Conservation (phyloP, 2,797 vertebrate genomes). For the Phrynocephalus guinanensis region DNA sequence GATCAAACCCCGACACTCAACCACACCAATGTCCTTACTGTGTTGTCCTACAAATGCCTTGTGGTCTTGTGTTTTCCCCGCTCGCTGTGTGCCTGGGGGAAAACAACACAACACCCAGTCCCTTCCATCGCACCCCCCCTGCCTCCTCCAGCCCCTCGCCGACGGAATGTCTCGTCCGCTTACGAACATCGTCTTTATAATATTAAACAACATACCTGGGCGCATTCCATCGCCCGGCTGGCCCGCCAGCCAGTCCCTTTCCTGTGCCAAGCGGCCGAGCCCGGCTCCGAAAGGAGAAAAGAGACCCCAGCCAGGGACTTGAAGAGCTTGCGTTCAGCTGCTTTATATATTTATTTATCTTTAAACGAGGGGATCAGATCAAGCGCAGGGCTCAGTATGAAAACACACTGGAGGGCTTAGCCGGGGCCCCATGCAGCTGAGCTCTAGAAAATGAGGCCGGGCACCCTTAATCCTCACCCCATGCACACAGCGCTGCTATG, state of each 20-base stretch:
- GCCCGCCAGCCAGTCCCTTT: slow-evolving; percentile 62
- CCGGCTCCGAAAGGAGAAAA: slow-evolving; percentile 30
- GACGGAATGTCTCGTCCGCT: slow-evolving; percentile 50
- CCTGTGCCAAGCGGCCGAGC: slow-evolving; percentile 58
- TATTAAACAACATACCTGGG: slow-evolving; percentile 65
- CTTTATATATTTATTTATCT: not conserved
- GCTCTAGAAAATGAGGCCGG: slow-evolving; percentile 24
- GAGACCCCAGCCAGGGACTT: not conserved
- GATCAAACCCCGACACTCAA: not conserved
- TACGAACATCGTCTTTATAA: slow-evolving; percentile 41
- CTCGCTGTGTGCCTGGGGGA: not conserved
- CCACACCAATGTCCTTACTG: not conserved
- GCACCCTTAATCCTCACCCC: slow-evolving; percentile 36
- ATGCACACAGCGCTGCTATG: slow-evolving; percentile 49
- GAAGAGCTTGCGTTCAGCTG: slow-evolving; percentile 6
- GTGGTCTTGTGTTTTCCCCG: not conserved
- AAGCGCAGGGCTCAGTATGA: slow-evolving; percentile 19
- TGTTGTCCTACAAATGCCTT: not conserved
- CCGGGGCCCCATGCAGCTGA: not conserved
- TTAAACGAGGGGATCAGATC: slow-evolving; percentile 14
- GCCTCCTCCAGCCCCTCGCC: slow-evolving; percentile 28
- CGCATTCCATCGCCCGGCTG: slow-evolving; percentile 61
- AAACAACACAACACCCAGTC: not conserved
- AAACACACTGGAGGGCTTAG: not conserved
- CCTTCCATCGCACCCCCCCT: not conserved